Base-by-base conservation (phyloP, 2,888 invertebrate species). In the Pheosia gnoma region DNA sequence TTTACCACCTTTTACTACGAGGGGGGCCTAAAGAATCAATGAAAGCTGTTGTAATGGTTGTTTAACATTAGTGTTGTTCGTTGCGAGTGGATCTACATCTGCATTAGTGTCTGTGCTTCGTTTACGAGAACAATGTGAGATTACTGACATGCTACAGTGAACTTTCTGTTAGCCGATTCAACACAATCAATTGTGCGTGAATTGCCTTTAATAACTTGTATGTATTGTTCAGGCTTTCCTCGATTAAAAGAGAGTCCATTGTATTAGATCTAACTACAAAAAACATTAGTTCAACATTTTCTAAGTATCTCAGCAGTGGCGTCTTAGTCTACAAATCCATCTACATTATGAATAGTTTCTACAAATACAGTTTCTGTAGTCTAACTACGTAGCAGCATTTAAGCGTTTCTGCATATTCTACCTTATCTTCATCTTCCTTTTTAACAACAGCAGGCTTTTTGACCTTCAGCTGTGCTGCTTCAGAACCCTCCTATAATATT, bases 381-480 rank as follows among this genome's bases (percentile, higher is more conserved):
- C 62, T 72, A 70, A 68, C 69, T 71, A 74, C 67, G 63, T 59
- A 63, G 63, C 57, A 68, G 68, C 65, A 65, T 59, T 68, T 59
- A 76, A 77, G 68, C 70, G 57, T 72, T 43, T 68, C 61, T 65
- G 62, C 68, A 37, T 70, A 64, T 64, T 81, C 84, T 92, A 91
- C 93, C 91, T 91, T 90, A 79, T 86, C 85, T 53, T 86, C 85
- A 68, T 86, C 85, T 72, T 78, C 83, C 83, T 91, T 92, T 82
- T 92, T 91, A 83, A 86, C 86, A 54, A 93, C 89, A 65, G 90
- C 91, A 59, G 93, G 89, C 78, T 90, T 93, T 89, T 93, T 93
- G 77, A 93, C 84, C 77, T 93, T 93, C 72, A 93, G 91, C 74
- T 89, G 76, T 71, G 93, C 93, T 67, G 90, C 88, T 74, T 92